Percentiles rank a stretch among this genome's conserved stretches.
Evolutionary conservation across 2,888 invertebrate genomes (phyloP).

Genomic region (Agrochola circellaris): DNA sequence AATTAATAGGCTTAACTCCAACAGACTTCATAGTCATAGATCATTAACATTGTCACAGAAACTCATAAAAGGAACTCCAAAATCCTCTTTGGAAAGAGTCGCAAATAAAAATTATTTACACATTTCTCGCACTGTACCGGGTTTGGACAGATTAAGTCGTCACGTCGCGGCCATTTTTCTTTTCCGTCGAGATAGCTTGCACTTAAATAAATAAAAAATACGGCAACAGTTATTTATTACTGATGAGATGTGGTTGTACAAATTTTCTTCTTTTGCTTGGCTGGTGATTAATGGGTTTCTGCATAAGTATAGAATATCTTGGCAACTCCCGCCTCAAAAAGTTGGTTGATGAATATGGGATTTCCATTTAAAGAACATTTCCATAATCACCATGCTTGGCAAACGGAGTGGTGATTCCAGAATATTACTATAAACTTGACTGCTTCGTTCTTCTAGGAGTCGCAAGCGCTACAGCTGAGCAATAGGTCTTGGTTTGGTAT

Average conservation of each 20-base stretch:
- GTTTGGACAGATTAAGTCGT: constrained; percentile 80
- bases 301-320: background rate
- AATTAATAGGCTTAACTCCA: background rate
- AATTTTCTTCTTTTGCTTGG: constrained; percentile 39
- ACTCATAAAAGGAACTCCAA: constrained; percentile 23
- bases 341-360: background rate
- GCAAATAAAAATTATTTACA: constrained; percentile 76
- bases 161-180: constrained; percentile 83
- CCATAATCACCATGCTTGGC: background rate
- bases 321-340: background rate
- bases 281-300: constrained; percentile 42
- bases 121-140: constrained; percentile 73
- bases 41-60: constrained; percentile 12
- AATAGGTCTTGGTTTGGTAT: no score
- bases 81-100: constrained; percentile 47
- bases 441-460: no score
- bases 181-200: constrained; percentile 71
- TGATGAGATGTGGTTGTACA: constrained; percentile 58
- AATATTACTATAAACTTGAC: no score
- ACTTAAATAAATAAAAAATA: constrained; percentile 77
- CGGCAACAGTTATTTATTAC: constrained; percentile 63
- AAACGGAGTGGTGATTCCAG: background rate
- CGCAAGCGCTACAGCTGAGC: no score
- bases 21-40: background rate
- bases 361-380: background rate